These are phyloP conservation scores for Peromyscus leucopus DNA, from an alignment of 2,113 vertebrate genomes.

Conservation along the genomic window DNA sequence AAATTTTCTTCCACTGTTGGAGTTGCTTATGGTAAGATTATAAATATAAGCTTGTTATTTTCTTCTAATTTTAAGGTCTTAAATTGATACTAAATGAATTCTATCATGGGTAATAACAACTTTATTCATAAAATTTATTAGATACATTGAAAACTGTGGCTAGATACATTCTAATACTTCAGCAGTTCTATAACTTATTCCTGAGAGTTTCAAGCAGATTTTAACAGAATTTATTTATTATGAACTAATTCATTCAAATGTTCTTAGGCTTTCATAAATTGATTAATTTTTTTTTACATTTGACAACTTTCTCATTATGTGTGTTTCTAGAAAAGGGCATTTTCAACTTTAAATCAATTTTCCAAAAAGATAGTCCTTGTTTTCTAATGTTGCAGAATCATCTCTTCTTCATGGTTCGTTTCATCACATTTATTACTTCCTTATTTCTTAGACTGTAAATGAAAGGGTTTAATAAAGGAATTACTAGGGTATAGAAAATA, in stretches of 20 bases:
- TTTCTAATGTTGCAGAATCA: not conserved
- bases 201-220: not conserved
- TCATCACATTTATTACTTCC: conserved; percentile 56
- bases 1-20: not conserved
- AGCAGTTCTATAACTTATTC: not conserved
- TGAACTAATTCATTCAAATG: not conserved
- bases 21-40: not conserved
- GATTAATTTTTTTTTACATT: not conserved
- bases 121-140: not conserved
- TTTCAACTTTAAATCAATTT: not conserved
- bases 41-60: not conserved
- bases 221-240: not conserved
- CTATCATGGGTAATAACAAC: not conserved
- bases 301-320: not conserved
- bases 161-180: not conserved
- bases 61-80: not conserved
- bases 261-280: not conserved
- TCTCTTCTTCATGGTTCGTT: not conserved
- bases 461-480: conserved; percentile 73
- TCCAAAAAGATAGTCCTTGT: not conserved
- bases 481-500: conserved; percentile 69
- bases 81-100: not conserved
- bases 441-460: conserved; percentile 81
- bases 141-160: not conserved
- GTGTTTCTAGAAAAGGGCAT: not conserved